Evolutionary conservation across 2,113 vertebrate species (phyloP), one percentile per base, ranked within the genome.

Genomic region (Taurulus bubalis): DNA sequence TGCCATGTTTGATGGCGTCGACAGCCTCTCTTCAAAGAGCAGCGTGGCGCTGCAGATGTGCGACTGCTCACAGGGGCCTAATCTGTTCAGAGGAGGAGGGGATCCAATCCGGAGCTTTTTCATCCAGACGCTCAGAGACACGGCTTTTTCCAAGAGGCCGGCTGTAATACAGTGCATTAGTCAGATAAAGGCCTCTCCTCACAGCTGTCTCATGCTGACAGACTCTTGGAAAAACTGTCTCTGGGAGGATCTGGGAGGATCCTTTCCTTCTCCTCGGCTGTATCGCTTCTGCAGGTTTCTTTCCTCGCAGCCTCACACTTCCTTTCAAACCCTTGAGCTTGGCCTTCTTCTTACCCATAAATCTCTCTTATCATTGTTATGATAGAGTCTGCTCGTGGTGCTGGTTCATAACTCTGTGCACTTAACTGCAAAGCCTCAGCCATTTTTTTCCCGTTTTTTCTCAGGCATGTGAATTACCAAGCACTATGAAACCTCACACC

Each of bases 101-200:
- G 84, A 85, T 92, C 89, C 90, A 68, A 89, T 92, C 78, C 85
- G 80, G 90, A 94, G 94, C 92, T 93, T 90, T 93, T 92, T 93
- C 89, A 91, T 93, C 90, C 89, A 70, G 84, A 90, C 85, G 88
- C 91, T 77, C 80, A 89, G 88, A 89, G 87, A 84, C 87, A 34
- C 66, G 84, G 85, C 78, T 91, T 92, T 92, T 91, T 90, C 84
- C 78, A 16, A 88, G 85, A 85, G 84, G 81, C 80, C 88, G 60
- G 80, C 63, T 89, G 85, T 94, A 94, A 93, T 91, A 85, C 90
- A 90, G 83, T 74, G 93, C 92, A 92, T 94, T 93, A 94, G 87
- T 12, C 74, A 94, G 94, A 94, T 94, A 93, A 95, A 95, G 93
- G 91, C 90, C 88, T 91, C 90, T 91, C 77, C 86, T 89, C 84